Conservation (phyloP, 2,113 vertebrate genomes). For the Bombycilla garrulus region DNA sequence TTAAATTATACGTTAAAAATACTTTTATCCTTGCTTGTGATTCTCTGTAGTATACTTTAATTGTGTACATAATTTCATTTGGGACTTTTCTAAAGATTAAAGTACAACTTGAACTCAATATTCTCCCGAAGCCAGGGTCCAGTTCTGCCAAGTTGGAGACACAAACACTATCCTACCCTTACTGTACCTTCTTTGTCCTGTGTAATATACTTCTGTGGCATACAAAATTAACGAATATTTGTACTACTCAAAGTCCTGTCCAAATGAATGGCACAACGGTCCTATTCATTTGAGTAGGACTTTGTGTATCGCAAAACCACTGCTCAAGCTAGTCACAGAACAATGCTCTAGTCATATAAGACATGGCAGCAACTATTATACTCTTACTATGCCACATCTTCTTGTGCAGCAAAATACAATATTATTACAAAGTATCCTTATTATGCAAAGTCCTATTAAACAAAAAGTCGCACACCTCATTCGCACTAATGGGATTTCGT, state of each 20-base stretch:
- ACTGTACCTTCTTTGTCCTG: neutral
- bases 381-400: constrained; percentile 29
- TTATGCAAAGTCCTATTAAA: constrained; percentile 62
- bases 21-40: constrained; percentile 17
- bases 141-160: neutral
- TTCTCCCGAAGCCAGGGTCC: neutral
- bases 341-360: constrained; percentile 49
- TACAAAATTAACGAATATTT: constrained; percentile 60
- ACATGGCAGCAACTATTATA: constrained; percentile 22
- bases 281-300: constrained; percentile 55
- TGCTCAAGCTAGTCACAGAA: constrained; percentile 35
- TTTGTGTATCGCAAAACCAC: constrained; percentile 49
- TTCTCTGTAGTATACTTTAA: neutral
- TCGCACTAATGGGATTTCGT: constrained; percentile 36
- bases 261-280: constrained; percentile 37
- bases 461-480: constrained; percentile 59
- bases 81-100: constrained; percentile 19
- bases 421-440: constrained; percentile 68
- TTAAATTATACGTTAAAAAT: neutral
- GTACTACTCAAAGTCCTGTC: constrained; percentile 26
- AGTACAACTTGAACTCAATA: neutral
- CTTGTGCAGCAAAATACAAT: constrained; percentile 39
- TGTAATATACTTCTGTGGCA: constrained; percentile 17
- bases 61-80: neutral
- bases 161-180: neutral